A percentile compares a stretch with the other conserved stretches of the same genome.
Conservation (phyloP, 2,888 invertebrate genomes). For the Sclerodermus sp. region DNA sequence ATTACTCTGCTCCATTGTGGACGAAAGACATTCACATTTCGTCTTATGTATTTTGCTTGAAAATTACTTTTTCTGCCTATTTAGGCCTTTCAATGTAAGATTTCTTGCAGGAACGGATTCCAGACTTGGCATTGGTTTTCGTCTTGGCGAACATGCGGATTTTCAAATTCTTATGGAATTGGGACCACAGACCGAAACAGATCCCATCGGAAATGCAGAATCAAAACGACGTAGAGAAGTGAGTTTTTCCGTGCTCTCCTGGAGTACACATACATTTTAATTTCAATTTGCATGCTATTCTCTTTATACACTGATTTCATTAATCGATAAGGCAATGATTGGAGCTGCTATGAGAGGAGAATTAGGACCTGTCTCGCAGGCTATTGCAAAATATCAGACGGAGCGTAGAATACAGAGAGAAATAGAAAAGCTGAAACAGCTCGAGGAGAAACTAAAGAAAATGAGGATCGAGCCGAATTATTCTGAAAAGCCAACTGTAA, state of each 20-base stretch:
- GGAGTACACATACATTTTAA: background rate
- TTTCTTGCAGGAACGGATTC: slow-evolving; percentile 76
- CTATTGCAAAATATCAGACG: slow-evolving; percentile 46
- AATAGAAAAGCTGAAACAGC: slow-evolving; percentile 33
- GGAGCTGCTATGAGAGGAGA: slow-evolving; percentile 50
- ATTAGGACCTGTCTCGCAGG: slow-evolving; percentile 48
- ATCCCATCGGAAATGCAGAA: slow-evolving; percentile 63
- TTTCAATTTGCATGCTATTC: background rate
- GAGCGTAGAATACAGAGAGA: slow-evolving; percentile 40
- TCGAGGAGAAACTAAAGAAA: slow-evolving; percentile 21
- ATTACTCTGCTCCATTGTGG: background rate
- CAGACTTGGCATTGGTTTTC: slow-evolving; percentile 76
- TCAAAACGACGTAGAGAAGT: slow-evolving; percentile 31
- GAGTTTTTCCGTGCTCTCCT: background rate
- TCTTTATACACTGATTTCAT: background rate
- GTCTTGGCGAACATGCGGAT: slow-evolving; percentile 80
- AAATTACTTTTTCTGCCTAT: no score
- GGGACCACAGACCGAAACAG: slow-evolving; percentile 78
- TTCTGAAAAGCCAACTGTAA: background rate
- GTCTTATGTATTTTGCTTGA: no score
- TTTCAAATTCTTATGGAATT: slow-evolving; percentile 76
- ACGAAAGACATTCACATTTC: no score
- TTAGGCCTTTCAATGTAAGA: slow-evolving; percentile 35
- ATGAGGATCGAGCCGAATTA: background rate
- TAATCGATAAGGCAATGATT: slow-evolving; percentile 32